Evolutionary conservation across 2,888 invertebrate genomes (phyloP).

Genomic region (Amiota mariae): DNA sequence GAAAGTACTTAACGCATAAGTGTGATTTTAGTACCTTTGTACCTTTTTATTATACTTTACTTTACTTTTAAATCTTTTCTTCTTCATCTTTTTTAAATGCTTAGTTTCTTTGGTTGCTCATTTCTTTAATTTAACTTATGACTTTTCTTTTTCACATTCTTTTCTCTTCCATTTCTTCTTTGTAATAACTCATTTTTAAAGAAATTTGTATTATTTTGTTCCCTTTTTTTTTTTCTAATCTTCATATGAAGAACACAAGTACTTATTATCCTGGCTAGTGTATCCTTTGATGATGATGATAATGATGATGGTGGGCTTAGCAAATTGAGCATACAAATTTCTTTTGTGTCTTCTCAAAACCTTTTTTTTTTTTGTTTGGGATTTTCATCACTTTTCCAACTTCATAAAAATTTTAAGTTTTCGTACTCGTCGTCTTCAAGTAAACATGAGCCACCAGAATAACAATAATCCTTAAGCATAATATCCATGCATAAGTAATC

Average conservation of each 20-base stretch:
- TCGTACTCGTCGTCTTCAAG: slow-evolving; percentile 15
- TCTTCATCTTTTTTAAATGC: not conserved
- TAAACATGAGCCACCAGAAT: slow-evolving; percentile 44
- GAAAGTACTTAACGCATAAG: too few species aligned
- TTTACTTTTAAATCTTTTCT: not conserved
- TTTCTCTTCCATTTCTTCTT: slow-evolving; percentile 36
- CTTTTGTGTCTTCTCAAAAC: slow-evolving; percentile 30
- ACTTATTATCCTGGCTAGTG: not conserved
- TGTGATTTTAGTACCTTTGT: not conserved
- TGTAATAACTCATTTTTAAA: slow-evolving; percentile 67
- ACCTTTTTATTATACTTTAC: not conserved
- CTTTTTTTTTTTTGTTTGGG: slow-evolving; percentile 52
- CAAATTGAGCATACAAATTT: slow-evolving; percentile 20
- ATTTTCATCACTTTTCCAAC: slow-evolving; percentile 28
- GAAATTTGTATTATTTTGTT: slow-evolving; percentile 48
- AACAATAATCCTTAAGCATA: slow-evolving; percentile 59
- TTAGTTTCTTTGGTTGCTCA: not conserved
- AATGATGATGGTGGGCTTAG: slow-evolving; percentile 1
- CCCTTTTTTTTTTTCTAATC: too few species aligned
- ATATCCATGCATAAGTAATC: slow-evolving; percentile 6
- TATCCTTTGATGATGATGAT: slow-evolving; percentile 11
- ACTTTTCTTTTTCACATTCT: slow-evolving; percentile 42
- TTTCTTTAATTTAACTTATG: not conserved
- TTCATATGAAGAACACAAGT: not conserved
- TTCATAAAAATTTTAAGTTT: slow-evolving; percentile 58